Evolutionary conservation across 2,113 vertebrate species (phyloP), one percentile per base, ranked within the genome.

Genomic region (Serilophus lunatus): DNA sequence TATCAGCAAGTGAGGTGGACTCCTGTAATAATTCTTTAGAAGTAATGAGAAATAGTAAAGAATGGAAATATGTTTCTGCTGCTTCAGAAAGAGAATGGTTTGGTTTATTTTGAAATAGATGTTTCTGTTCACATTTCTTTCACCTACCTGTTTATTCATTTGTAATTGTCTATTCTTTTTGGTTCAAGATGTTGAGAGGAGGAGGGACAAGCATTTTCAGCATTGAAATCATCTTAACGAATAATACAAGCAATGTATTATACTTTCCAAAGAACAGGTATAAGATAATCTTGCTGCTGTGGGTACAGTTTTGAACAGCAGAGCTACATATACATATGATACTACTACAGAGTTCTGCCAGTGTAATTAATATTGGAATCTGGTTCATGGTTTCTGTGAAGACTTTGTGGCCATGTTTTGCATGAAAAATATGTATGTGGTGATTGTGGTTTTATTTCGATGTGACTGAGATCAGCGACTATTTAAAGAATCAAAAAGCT

Each of bases 321-420:
- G 16, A 82, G 50, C 44, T 4, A 2, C 56, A 17, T 36, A 7
- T 35, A n/a, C 40, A 12, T 49, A 3, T 44, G 64, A 72, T 64
- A 42, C 12, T 70, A 11, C 36, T 63, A 25, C 31, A 31, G 63
- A 75, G 53, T 64, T 93, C 23, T 89, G 16, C 13, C 47, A 49
- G 17, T 24, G 25, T 82, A 71, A 82, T 91, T 96, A 71, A 35
- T 56, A 65, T 65, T 70, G 85, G 70, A 86, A 93, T 86, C 91
- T 93, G 90, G 42, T 71, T 76, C 14, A 31, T 0, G 1, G 42
- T 23, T 86, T 87, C 51, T 77, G 33, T 49, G 61, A 89, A 61
- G 63, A n/a, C 10, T 68, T 82, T 93, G 85, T 86, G 82, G 71
- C 51, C 19, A 3, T 90, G 59, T 80, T 88, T 91, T 80, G 38